Evolutionary conservation across 2,113 vertebrate species (phyloP), one percentile per base, ranked within the genome.

Genomic region (Equus quagga): DNA sequence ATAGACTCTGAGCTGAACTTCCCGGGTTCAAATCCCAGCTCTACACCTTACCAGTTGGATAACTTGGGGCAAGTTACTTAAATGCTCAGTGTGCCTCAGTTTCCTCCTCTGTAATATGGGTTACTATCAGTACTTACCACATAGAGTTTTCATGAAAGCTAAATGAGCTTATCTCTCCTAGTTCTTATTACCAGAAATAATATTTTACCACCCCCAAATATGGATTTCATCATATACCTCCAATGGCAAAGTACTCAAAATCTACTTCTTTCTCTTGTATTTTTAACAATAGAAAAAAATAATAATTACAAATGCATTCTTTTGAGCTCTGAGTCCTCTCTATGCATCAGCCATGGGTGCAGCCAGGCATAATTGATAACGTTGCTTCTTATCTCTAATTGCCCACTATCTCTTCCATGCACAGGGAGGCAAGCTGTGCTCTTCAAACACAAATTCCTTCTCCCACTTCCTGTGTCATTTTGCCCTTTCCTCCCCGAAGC

Each of bases 401-500:
- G 65, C 73, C 15, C 44, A 26, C 65, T 65, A 9, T 46, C 93
- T 85, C 46, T 26, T 69, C 83, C 58, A 4, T 7, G 65, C 31
- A 2, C 36, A 9, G 73, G n/a, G 73, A 44, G 89, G n/a, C 95
- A 69, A 70, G 36, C 81, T 36, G 28, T 31, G 18, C 70, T 94
- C 89, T 89, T 91, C 94, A 83, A 89, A 36, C 91, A 46, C 94
- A 36, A 33, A 78, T 95, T 69, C 86, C 88, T 88, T 91, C 81
- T 92, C 89, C n/a, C 3, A 24, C 94, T 96, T 98, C 93, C 97
- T 92, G 69, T 89, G 10, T 41, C n/a, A 64, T 76, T 67, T 80
- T 81, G 78, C 85, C 54, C 60, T 90, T 97, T 98, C 94, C 0
- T 13, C 92, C 78, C 75, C 6, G 64, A 93, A 83, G 24, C 60